phyloP scores from a whole-genome alignment of 2,888 invertebrate genomes.

The Cataglyphis altisquamis region DNA sequence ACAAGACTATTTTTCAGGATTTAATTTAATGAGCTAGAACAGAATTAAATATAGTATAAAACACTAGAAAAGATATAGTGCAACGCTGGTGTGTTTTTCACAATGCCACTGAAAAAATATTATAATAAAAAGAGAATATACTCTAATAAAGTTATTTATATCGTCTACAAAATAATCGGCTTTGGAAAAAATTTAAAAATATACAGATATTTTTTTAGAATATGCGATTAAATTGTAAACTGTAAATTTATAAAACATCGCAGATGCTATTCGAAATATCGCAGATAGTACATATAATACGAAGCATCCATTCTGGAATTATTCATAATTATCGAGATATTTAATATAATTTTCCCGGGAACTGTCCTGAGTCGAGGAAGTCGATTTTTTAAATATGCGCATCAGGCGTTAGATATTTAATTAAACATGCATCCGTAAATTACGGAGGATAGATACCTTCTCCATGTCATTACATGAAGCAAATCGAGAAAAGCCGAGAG shows the following conservation, averaged over 20 bases:
- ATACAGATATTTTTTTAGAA: not conserved
- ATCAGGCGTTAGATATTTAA: slow-evolving; percentile 19
- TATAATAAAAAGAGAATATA: not conserved
- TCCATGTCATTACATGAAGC: slow-evolving; percentile 35
- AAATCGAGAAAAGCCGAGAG: not conserved
- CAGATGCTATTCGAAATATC: not conserved
- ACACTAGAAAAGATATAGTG: not conserved
- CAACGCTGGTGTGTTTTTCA: not conserved
- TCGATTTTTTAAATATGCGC: slow-evolving; percentile 6
- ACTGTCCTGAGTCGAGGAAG: not conserved
- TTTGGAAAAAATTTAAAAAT: not conserved
- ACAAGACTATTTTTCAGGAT: not conserved
- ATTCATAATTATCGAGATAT: not conserved
- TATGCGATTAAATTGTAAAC: not conserved
- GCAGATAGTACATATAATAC: not conserved
- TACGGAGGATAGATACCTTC: slow-evolving; percentile 38
- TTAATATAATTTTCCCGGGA: slow-evolving; percentile 5
- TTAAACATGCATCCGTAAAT: slow-evolving; percentile 30
- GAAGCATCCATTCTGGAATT: not conserved
- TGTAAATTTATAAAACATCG: not conserved
- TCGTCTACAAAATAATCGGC: not conserved
- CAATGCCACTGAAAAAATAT: not conserved
- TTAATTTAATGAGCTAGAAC: slow-evolving; percentile 1
- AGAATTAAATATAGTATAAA: not conserved
- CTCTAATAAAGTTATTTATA: not conserved